Conservation (phyloP, 1,140 invertebrate genomes). For the Drosophila yakuba region DNA sequence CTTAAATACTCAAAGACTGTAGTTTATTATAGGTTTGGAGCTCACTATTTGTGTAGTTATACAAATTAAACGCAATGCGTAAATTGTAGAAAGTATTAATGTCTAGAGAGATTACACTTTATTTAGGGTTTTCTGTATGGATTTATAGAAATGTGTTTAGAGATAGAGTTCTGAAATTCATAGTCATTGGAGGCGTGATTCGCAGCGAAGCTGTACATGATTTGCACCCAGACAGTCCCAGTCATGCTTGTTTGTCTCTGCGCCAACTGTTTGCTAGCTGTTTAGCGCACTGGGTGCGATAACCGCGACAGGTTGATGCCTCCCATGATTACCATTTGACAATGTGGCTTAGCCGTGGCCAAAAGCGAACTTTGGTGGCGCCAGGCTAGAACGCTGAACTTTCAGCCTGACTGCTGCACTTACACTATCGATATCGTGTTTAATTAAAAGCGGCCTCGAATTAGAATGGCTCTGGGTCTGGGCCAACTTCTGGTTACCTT, state of each 20-base stretch:
- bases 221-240: slow-evolving; percentile 44
- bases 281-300: slow-evolving; percentile 44
- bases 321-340: slow-evolving; percentile 60
- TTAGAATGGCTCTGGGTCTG: slow-evolving; percentile 28
- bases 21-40: not conserved
- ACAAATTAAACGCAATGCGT: not conserved
- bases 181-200: not conserved
- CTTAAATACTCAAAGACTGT: too few relatives aligned
- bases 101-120: not conserved
- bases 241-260: slow-evolving; percentile 35
- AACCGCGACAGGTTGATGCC: slow-evolving; percentile 72
- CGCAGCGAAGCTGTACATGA: slow-evolving; percentile 44
- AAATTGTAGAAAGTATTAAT: not conserved
- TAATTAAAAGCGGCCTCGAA: slow-evolving; percentile 53
- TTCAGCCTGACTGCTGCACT: too few relatives aligned
- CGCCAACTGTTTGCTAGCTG: slow-evolving; percentile 19
- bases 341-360: slow-evolving; percentile 23
- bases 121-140: not conserved
- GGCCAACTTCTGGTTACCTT: slow-evolving; percentile 2
- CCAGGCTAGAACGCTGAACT: slow-evolving; percentile 15
- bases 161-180: not conserved
- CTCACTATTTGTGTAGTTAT: not conserved
- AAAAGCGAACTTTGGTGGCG: slow-evolving; percentile 36
- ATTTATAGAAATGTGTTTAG: not conserved
- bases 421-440: slow-evolving; percentile 66